These are phyloP conservation scores for Rhabdomys dilectus DNA, from an alignment of 2,113 vertebrate genomes.

Conservation along the genomic window DNA sequence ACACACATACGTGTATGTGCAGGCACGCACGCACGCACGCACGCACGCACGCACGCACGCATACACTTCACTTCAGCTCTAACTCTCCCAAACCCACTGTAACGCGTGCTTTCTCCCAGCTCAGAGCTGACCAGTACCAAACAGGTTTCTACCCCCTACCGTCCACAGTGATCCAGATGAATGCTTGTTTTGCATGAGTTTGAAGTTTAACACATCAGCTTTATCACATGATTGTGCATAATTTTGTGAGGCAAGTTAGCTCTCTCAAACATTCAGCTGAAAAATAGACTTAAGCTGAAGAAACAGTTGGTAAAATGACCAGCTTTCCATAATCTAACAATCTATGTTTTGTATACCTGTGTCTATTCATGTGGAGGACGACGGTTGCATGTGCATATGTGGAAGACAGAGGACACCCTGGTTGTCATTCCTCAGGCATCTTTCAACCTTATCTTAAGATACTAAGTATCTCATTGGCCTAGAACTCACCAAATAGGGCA, in stretches of 20 bases:
- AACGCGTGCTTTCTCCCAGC: constrained; percentile 29
- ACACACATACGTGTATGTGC: no score
- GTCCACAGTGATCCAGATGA: neutral
- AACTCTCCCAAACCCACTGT: constrained; percentile 10
- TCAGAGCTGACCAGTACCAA: neutral
- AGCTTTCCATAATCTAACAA: neutral
- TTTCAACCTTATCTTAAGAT: neutral
- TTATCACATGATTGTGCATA: neutral
- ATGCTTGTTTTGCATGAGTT: neutral
- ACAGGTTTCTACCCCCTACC: neutral
- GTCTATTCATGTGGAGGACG: neutral
- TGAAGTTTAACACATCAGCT: neutral
- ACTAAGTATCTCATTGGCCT: neutral
- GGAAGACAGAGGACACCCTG: neutral
- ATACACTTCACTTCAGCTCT: neutral
- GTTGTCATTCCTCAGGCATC: neutral
- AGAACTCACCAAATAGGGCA: neutral
- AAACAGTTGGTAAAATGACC: constrained; percentile 26
- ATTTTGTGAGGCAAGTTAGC: neutral
- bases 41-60: neutral
- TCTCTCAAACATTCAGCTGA: neutral
- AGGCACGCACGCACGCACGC: neutral
- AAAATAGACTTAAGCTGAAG: constrained; percentile 30
- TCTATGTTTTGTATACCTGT: neutral
- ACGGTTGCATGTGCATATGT: no score